Percentiles rank a stretch among this genome's conserved stretches.
phyloP scores from a whole-genome alignment of 2,888 invertebrate genomes.

The Crematogaster levior region DNA sequence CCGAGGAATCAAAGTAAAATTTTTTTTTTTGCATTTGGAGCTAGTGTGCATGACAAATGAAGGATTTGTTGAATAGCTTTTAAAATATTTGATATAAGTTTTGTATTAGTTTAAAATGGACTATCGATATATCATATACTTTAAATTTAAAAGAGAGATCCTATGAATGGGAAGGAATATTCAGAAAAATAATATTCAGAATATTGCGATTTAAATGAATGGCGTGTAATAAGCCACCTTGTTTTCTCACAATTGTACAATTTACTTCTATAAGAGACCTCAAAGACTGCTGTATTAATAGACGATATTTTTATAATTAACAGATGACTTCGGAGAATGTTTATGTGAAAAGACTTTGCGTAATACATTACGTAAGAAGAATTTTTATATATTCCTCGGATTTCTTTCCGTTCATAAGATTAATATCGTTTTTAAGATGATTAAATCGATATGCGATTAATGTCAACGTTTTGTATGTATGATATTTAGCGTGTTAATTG shows the following conservation, averaged over 20 bases:
- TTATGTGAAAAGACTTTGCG: neutral
- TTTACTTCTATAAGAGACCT: conserved; percentile 41
- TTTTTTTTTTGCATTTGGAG: conserved; percentile 38
- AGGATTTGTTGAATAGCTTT: conserved; percentile 23
- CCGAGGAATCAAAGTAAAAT: conserved; percentile 19
- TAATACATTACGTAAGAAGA: conserved; percentile 23
- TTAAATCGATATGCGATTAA: conserved; percentile 36
- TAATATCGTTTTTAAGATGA: conserved; percentile 37
- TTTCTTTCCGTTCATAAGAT: conserved; percentile 54
- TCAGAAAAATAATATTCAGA: conserved; percentile 17
- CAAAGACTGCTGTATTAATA: conserved; percentile 46
- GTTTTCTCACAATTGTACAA: conserved; percentile 32
- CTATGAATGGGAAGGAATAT: conserved; percentile 53
- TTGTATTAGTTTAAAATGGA: conserved; percentile 45
- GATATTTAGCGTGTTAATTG: conserved; percentile 47
- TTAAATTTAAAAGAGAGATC: conserved; percentile 32
- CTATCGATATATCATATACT: conserved; percentile 42
- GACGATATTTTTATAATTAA: conserved; percentile 51
- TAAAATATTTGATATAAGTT: conserved; percentile 45
- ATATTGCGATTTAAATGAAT: conserved; percentile 15
- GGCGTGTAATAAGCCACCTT: conserved; percentile 10
- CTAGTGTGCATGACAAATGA: conserved; percentile 17
- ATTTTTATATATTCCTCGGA: conserved; percentile 5
- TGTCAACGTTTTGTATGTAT: conserved; percentile 36
- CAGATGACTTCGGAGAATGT: conserved; percentile 20